Evolutionary conservation across 2,113 vertebrate species (phyloP).

Genomic region (Machaerirhynchus nigripectus): DNA sequence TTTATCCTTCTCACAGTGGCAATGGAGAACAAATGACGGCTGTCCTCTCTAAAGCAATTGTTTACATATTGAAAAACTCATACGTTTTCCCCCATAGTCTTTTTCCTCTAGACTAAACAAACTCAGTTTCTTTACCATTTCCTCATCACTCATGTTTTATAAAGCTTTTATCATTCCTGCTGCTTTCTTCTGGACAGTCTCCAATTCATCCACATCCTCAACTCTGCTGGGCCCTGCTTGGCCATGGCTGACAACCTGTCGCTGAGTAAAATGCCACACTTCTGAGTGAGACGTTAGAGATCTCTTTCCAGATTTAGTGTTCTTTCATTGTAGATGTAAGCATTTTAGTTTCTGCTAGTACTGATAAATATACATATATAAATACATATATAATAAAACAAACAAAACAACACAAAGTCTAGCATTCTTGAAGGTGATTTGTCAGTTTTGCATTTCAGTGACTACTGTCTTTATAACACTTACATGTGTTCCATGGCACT

Average conservation of each 20-base stretch:
- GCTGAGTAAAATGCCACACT: neutral
- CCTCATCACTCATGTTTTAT: slow-evolving; percentile 35
- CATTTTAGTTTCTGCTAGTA: neutral
- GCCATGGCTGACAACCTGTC: neutral
- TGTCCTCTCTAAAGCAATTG: slow-evolving; percentile 2
- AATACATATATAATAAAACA: neutral
- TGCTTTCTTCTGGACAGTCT: slow-evolving; percentile 30
- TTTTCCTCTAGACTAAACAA: slow-evolving; percentile 63
- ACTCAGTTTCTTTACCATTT: slow-evolving; percentile 50
- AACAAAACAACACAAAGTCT: neutral
- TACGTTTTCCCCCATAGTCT: neutral
- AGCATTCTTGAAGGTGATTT: neutral
- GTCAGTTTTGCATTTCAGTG: neutral
- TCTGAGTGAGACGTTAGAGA: neutral
- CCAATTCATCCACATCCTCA: slow-evolving; percentile 24
- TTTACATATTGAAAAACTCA: slow-evolving; percentile 30
- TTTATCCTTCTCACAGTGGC: neutral
- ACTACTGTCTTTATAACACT: neutral
- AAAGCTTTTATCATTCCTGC: slow-evolving; percentile 47
- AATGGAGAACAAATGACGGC: neutral
- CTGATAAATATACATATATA: neutral
- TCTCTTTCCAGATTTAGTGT: neutral
- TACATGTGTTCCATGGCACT: neutral
- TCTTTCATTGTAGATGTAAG: neutral
- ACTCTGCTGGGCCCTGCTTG: neutral